Conservation (phyloP, 1,140 invertebrate genomes). For the Cotesia chilonis region DNA sequence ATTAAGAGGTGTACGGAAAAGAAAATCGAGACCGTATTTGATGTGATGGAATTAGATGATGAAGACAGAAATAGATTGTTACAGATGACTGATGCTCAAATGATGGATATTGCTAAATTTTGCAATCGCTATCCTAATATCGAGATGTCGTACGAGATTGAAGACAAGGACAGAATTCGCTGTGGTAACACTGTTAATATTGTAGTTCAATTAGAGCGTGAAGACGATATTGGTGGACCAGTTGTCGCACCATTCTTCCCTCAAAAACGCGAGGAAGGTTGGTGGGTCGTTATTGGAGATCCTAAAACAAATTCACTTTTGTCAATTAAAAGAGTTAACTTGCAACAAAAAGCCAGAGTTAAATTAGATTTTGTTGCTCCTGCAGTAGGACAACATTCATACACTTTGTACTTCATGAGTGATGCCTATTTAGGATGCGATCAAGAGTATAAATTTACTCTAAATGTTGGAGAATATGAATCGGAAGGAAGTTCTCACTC, state of each 20-base stretch:
- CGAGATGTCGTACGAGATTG: conserved; percentile 92
- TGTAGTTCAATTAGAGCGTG: conserved; percentile 91
- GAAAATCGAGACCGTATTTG: conserved; percentile 95
- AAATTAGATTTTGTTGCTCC: conserved; percentile 96
- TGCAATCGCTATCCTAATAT: conserved; percentile 99
- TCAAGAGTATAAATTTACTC: conserved; percentile 91
- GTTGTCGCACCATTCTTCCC: conserved; percentile 99
- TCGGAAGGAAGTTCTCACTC: conserved; percentile 68
- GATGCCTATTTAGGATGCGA: conserved; percentile 98
- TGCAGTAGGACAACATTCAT: conserved; percentile 82
- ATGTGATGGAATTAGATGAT: conserved; percentile 98
- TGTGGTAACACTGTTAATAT: conserved; percentile 87
- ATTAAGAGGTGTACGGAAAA: conserved; percentile 92
- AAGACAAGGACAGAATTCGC: conserved; percentile 81
- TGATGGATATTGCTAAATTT: conserved; percentile 97
- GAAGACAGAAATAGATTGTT: conserved; percentile 88
- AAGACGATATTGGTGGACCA: conserved; percentile 95
- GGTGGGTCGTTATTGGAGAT: conserved; percentile 99
- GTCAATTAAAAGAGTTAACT: conserved; percentile 93
- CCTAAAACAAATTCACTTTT: conserved; percentile 92
- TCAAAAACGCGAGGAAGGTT: conserved; percentile 97
- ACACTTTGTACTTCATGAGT: conserved; percentile 98
- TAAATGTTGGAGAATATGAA: conserved; percentile 80
- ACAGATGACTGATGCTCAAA: conserved; percentile 84
- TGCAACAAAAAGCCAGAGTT: conserved; percentile 93